Evolutionary conservation across 1,140 invertebrate genomes (phyloP), one percentile per base, ranked within the genome.

Genomic region (Trichogramma pretiosum): DNA sequence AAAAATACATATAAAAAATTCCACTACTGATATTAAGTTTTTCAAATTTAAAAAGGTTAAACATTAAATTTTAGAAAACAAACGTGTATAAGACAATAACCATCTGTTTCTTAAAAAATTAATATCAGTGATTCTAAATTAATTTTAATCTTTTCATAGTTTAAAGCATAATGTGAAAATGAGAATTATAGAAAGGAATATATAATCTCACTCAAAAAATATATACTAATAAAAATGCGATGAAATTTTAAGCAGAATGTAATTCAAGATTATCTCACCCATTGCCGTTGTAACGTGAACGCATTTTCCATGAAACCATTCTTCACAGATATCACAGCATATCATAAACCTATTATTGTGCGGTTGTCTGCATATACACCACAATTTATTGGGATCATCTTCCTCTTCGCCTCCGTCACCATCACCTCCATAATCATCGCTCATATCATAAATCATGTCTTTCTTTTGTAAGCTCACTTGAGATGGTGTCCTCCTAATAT

Each of bases 331-430:
- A 68, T 98, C 94, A 67, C 94, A 98, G 63, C 90, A 93, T 61
- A 98, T 97, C 94, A 98, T 98, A 65, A 97, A 97, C 23, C 91
- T 78, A 71, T 95, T 93, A 59, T 93, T 92, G 65, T 97, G 91
- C 1, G 93, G 93, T 60, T 92, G 87, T 58, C 86, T 83, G 64
- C 93, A 98, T 59, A 96, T 88, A 67, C 93, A 98, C 91, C 93
- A 97, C 18, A 96, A 72, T 69, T 87, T 85, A 55, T 93, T 83
- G 3, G 92, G 92, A 77, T 96, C 92, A 74, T 95, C 92, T 69
- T 94, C 89, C 43, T 81, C 77, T 42, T 73, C 70, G 3, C 74
- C 74, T 0, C 67, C 64, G 4, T 66, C 65, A 5, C 70, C 67
- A 2, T 70, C 71, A 0, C 74, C 74, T 0, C 65, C 66, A 4